phyloP scores from a whole-genome alignment of 2,797 vertebrate genomes.

The Alfaro cultratus region DNA sequence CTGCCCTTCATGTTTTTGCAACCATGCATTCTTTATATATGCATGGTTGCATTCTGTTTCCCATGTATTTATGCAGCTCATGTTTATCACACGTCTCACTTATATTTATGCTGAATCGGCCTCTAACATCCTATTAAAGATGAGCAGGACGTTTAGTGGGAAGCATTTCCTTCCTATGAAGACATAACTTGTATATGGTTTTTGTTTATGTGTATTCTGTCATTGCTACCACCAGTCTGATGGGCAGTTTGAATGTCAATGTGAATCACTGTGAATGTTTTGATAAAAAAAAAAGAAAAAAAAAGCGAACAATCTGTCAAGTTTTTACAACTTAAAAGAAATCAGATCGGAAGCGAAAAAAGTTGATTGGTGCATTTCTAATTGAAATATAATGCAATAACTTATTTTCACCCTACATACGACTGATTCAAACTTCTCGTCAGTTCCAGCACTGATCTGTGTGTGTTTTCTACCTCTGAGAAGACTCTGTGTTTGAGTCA shows the following conservation, averaged over 20 bases:
- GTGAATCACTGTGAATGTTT: conserved; percentile 6
- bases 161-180: not conserved
- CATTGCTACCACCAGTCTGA: not conserved
- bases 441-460: not conserved
- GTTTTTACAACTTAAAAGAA: conserved; percentile 13
- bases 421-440: not conserved
- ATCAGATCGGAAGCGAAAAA: too few relatives aligned
- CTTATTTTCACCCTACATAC: not conserved
- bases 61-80: not conserved
- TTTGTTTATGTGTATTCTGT: not conserved
- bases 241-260: not conserved
- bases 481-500: not conserved
- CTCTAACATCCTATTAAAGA: not conserved
- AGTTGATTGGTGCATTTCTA: too few relatives aligned
- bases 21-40: not conserved
- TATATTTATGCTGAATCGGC: not conserved
- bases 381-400: not conserved
- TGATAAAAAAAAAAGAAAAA: not conserved
- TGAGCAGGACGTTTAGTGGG: conserved; percentile 8
- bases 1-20: not conserved
- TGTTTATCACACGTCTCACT: not conserved
- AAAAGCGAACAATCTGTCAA: conserved; percentile 11
- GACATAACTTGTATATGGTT: not conserved
- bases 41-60: not conserved
- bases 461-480: not conserved